Conservation (phyloP, 2,888 invertebrate genomes). For the Perdita meconis region DNA sequence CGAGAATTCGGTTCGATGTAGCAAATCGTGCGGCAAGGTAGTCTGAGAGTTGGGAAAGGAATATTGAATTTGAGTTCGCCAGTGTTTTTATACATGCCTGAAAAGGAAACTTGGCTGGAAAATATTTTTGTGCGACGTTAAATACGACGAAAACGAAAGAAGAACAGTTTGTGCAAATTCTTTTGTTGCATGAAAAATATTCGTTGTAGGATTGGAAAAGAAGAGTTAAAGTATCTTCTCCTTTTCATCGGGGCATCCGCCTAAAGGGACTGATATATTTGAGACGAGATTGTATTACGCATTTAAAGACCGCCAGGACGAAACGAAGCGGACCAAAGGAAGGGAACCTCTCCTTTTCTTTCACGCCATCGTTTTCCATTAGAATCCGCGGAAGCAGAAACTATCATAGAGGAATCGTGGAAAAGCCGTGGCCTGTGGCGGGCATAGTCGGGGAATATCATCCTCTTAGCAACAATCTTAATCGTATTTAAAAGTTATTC, state of each 20-base stretch:
- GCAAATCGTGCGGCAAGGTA: background rate
- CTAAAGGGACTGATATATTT: background rate
- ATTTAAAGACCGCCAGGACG: background rate
- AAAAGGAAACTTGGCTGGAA: too few relatives aligned
- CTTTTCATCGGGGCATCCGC: too few relatives aligned
- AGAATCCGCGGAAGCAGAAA: background rate
- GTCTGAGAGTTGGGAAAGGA: background rate
- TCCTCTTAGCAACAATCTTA: slow-evolving; percentile 73
- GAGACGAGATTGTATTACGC: background rate
- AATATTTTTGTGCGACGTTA: too few relatives aligned
- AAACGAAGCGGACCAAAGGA: background rate
- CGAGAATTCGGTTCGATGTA: background rate
- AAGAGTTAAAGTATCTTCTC: too few relatives aligned
- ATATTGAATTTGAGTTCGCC: background rate
- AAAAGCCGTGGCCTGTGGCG: background rate
- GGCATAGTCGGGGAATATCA: slow-evolving; percentile 57
- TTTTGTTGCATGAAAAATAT: too few relatives aligned
- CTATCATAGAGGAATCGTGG: slow-evolving; percentile 2
- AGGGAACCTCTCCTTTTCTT: slow-evolving; percentile 1
- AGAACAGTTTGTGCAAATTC: too few relatives aligned
- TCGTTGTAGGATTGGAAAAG: too few relatives aligned
- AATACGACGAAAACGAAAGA: too few relatives aligned
- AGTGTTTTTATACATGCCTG: too few relatives aligned
- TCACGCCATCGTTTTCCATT: slow-evolving; percentile 11
- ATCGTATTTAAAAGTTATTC: slow-evolving; percentile 75